phyloP scores from a whole-genome alignment of 1,140 invertebrate genomes.

The Limonius californicus region DNA sequence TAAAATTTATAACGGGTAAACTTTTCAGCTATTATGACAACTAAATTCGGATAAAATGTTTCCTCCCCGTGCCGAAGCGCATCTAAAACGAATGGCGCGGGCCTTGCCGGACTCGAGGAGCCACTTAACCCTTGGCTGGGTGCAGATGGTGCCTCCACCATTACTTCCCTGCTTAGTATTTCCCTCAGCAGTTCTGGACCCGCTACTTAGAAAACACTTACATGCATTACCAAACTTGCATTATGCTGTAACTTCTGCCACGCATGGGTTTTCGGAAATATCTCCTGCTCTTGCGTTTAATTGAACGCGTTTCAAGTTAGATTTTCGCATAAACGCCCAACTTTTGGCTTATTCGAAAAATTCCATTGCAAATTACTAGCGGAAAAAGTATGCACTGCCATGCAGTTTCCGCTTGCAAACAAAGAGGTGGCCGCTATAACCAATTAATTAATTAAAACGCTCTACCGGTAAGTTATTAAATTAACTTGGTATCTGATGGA shows the following conservation, averaged over 20 bases:
- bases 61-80: background rate
- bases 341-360: too few relatives aligned
- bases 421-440: background rate
- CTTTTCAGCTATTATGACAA: background rate
- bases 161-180: constrained; percentile 28
- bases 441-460: constrained; percentile 12
- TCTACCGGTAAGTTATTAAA: background rate
- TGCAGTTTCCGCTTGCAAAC: background rate
- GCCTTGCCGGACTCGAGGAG: constrained; percentile 16
- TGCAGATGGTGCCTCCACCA: constrained; percentile 24
- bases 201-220: constrained; percentile 29
- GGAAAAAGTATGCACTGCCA: background rate
- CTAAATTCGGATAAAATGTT: constrained; percentile 11
- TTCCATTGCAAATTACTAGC: too few relatives aligned
- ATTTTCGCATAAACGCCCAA: too few relatives aligned
- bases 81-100: constrained; percentile 16
- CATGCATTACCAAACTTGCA: constrained; percentile 24
- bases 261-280: background rate
- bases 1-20: too few relatives aligned
- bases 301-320: background rate
- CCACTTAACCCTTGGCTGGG: constrained; percentile 26
- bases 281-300: background rate
- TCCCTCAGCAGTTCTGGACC: constrained; percentile 18
- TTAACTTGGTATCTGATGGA: background rate
- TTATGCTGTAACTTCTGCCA: constrained; percentile 9